A percentile compares a stretch with the other conserved stretches of the same genome.
These are phyloP conservation scores for Paraplagusia blochii DNA, from an alignment of 2,113 vertebrate species.

Conservation along the genomic window DNA sequence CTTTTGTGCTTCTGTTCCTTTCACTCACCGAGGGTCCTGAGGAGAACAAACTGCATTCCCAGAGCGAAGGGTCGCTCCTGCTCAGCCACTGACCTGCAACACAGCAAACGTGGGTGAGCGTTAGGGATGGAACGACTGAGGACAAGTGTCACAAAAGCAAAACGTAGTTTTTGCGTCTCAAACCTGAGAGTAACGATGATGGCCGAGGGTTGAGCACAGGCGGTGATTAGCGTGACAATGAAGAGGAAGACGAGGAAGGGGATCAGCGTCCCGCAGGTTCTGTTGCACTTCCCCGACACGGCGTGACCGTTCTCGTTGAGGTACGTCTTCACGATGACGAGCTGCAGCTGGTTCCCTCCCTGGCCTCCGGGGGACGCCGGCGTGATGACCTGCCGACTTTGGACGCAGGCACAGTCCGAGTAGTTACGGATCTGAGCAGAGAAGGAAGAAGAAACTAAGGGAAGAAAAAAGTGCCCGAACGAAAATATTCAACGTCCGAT, in stretches of 20 bases:
- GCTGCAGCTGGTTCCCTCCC: slow-evolving; percentile 86
- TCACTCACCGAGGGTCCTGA: slow-evolving; percentile 92
- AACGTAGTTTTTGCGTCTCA: not conserved
- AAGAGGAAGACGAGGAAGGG: slow-evolving; percentile 97
- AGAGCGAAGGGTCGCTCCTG: slow-evolving; percentile 94
- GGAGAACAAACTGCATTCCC: slow-evolving; percentile 98
- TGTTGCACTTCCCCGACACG: slow-evolving; percentile 90
- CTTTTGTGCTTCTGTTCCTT: not conserved
- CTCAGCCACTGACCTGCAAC: slow-evolving; percentile 90
- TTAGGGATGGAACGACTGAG: too few relatives aligned
- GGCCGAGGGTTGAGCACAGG: slow-evolving; percentile 94
- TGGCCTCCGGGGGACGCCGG: slow-evolving; percentile 81
- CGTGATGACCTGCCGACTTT: slow-evolving; percentile 96
- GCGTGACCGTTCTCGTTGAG: slow-evolving; percentile 95
- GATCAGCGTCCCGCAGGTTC: slow-evolving; percentile 93
- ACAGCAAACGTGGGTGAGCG: too few relatives aligned
- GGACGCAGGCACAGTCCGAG: slow-evolving; percentile 95
- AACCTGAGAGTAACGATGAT: slow-evolving; percentile 99
- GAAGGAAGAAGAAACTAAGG: too few relatives aligned
- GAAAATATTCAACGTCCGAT: too few relatives aligned
- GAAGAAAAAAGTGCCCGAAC: too few relatives aligned
- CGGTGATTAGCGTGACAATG: slow-evolving; percentile 97
- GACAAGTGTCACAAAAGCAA: too few relatives aligned
- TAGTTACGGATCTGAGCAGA: slow-evolving; percentile 87
- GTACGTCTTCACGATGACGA: slow-evolving; percentile 97